Conservation (phyloP, 2,113 vertebrate species). For the Sula dactylatra region DNA sequence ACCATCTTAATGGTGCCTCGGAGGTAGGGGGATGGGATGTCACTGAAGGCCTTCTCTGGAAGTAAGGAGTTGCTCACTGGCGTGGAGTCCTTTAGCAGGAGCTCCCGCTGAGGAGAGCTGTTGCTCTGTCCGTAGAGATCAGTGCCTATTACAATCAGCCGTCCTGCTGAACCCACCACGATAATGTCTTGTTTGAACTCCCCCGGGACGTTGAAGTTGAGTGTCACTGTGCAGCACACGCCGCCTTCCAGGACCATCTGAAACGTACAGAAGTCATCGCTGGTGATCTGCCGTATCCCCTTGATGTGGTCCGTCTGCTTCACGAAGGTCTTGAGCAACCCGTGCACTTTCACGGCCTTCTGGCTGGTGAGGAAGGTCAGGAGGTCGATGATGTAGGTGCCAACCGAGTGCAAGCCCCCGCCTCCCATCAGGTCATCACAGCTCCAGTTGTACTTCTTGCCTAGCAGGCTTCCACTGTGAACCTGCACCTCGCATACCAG, state of each 20-base stretch:
- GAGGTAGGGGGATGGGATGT: conserved; percentile 94
- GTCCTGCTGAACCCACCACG: conserved; percentile 85
- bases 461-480: conserved; percentile 93
- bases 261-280: conserved; percentile 97
- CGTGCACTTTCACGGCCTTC: conserved; percentile 91
- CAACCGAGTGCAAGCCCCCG: conserved; percentile 93
- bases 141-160: conserved; percentile 85
- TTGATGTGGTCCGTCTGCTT: conserved; percentile 97
- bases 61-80: conserved; percentile 87
- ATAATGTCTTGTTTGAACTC: conserved; percentile 96
- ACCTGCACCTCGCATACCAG: conserved; percentile 97
- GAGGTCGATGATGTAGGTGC: conserved; percentile 98
- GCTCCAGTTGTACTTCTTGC: conserved; percentile 99
- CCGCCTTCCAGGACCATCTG: conserved; percentile 96
- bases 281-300: conserved; percentile 98
- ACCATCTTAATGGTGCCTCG: conserved; percentile 96
- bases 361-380: conserved; percentile 94
- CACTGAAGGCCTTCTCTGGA: conserved; percentile 94
- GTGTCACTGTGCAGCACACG: conserved; percentile 93
- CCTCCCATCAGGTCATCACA: conserved; percentile 98
- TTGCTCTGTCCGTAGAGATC: conserved; percentile 96
- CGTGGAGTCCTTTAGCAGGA: conserved; percentile 89
- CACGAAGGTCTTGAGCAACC: conserved; percentile 95
- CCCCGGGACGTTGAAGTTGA: conserved; percentile 96
- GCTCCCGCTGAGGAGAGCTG: conserved; percentile 79